Conservation (phyloP, 2,797 vertebrate species). For the Sandelia bainsii region DNA sequence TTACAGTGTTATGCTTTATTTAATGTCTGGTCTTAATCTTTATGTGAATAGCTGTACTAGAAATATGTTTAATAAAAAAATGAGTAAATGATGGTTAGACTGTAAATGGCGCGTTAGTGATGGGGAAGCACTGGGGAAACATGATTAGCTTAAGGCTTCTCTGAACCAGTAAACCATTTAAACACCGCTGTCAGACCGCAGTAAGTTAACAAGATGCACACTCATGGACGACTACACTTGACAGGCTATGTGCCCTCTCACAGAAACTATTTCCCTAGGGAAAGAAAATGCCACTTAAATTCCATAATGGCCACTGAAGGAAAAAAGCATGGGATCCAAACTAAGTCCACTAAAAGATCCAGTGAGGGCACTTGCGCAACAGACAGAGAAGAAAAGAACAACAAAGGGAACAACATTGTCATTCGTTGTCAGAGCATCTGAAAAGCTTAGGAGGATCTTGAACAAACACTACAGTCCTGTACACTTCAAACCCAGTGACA, state of each 20-base stretch:
- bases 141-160: conserved; percentile 63
- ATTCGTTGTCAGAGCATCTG: too few relatives aligned
- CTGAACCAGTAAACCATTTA: conserved; percentile 72
- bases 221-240: conserved; percentile 33
- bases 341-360: too few relatives aligned
- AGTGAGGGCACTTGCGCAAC: too few relatives aligned
- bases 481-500: too few relatives aligned
- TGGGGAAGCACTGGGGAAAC: conserved; percentile 44
- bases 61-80: too few relatives aligned
- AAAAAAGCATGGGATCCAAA: neutral
- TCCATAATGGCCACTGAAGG: neutral
- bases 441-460: too few relatives aligned
- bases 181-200: conserved; percentile 64
- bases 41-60: too few relatives aligned
- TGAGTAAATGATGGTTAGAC: conserved; percentile 23
- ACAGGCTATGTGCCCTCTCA: conserved; percentile 19
- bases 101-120: conserved; percentile 34
- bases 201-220: conserved; percentile 65
- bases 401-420: too few relatives aligned
- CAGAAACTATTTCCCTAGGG: conserved; percentile 18
- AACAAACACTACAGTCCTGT: too few relatives aligned
- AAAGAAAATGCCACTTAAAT: conserved; percentile 8
- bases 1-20: neutral
- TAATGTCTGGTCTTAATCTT: neutral
- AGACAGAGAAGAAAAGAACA: too few relatives aligned